Conservation (phyloP, 1,140 invertebrate genomes). For the Neoseiulus cucumeris region DNA sequence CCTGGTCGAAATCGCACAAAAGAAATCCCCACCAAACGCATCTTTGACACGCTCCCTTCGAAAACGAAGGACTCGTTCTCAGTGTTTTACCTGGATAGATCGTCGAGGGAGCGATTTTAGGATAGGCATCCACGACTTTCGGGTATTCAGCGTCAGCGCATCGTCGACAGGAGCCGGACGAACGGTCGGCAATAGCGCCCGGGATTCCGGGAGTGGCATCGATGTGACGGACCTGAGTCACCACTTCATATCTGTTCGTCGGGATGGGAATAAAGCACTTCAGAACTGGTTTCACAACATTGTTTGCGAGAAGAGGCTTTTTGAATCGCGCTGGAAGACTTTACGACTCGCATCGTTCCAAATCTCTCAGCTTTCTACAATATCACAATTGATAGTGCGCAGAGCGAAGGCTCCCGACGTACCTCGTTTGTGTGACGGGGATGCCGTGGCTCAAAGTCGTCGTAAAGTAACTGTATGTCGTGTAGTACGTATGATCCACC, state of each 20-base stretch:
- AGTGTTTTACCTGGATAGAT: constrained; percentile 6
- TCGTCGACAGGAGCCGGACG: neutral
- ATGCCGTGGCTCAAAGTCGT: constrained; percentile 55
- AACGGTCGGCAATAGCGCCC: neutral
- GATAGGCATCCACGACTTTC: neutral
- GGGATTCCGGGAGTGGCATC: neutral
- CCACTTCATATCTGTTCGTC: neutral
- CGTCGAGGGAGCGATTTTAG: neutral
- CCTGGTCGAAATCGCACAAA: neutral
- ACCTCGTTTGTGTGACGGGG: constrained; percentile 12
- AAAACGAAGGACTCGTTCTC: neutral
- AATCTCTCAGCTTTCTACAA: too few species aligned
- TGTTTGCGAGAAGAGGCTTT: too few species aligned
- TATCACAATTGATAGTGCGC: too few species aligned
- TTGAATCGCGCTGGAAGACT: too few species aligned
- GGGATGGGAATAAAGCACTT: too few species aligned
- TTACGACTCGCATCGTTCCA: too few species aligned
- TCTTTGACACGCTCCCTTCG: neutral
- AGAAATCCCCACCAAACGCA: neutral
- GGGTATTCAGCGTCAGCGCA: neutral
- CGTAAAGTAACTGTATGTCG: constrained; percentile 77
- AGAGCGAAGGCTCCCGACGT: neutral
- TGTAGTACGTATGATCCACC: constrained; percentile 32
- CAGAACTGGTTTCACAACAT: too few species aligned
- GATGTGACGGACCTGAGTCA: constrained; percentile 3